These are phyloP conservation scores for Cygnus olor DNA, from an alignment of 2,797 vertebrate genomes.

Conservation along the genomic window DNA sequence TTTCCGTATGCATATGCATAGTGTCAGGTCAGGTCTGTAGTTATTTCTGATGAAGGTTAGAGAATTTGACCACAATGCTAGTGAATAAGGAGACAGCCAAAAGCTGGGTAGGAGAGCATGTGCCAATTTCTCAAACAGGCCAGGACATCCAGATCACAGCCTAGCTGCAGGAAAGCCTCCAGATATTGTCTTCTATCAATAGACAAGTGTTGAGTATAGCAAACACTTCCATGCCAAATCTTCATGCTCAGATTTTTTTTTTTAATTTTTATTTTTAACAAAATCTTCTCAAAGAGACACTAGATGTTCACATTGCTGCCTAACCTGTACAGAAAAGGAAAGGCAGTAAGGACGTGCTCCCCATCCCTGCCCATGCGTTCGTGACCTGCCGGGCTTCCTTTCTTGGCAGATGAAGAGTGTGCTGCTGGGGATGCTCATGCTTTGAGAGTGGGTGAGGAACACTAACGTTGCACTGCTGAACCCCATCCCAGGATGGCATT, in stretches of 20 bases:
- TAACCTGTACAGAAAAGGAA: neutral
- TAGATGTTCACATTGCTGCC: neutral
- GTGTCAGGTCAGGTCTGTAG: neutral
- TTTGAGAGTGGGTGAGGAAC: neutral
- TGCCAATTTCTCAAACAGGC: neutral
- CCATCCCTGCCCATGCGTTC: rapidly evolving
- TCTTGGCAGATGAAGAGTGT: neutral
- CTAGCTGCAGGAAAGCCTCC: neutral
- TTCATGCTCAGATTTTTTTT: neutral
- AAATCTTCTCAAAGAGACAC: neutral
- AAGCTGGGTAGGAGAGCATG: neutral
- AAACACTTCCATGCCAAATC: neutral
- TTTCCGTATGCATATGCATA: neutral
- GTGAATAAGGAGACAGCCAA: neutral
- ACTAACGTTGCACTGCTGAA: rapidly evolving
- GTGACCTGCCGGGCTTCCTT: neutral
- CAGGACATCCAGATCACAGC: neutral
- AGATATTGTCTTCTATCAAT: neutral
- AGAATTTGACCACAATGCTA: neutral
- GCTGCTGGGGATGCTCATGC: neutral
- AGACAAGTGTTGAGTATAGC: neutral
- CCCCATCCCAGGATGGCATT: neutral
- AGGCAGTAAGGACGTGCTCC: neutral
- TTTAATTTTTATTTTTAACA: neutral
- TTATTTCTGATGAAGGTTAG: neutral